phyloP scores from a whole-genome alignment of 2,888 invertebrate species.

The Lordiphosa fenestrarum region DNA sequence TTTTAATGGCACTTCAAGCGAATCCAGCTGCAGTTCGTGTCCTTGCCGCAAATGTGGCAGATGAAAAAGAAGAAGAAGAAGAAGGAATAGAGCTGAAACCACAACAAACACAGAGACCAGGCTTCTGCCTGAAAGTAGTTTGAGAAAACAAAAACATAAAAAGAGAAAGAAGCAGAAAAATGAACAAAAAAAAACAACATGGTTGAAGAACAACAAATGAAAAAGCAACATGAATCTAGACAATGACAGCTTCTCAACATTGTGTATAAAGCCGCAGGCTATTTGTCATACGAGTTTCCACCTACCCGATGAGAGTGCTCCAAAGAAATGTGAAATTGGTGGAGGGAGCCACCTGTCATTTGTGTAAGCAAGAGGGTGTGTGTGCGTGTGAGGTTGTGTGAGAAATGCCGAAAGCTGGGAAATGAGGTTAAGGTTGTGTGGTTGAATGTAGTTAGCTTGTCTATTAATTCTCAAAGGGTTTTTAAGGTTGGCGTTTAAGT shows the following conservation, averaged over 20 bases:
- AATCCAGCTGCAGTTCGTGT: conserved; percentile 50
- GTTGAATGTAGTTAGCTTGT: conserved; percentile 22
- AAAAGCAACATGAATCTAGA: conserved; percentile 59
- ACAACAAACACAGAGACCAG: conserved; percentile 36
- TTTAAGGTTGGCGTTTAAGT: conserved; percentile 5
- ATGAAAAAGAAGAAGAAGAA: conserved; percentile 1
- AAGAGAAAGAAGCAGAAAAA: conserved; percentile 27
- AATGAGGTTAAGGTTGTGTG: conserved; percentile 48
- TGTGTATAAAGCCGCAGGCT: conserved; percentile 65
- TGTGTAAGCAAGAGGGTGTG: not conserved
- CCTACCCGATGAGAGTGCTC: conserved; percentile 26
- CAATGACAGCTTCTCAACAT: conserved; percentile 69
- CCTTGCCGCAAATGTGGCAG: conserved; percentile 39
- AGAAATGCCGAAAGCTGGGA: conserved; percentile 35
- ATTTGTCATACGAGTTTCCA: conserved; percentile 66
- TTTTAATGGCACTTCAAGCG: conserved; percentile 65
- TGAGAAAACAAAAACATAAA: conserved; percentile 42
- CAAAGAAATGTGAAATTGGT: conserved; percentile 3
- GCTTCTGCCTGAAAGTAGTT: conserved; percentile 50
- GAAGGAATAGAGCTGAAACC: conserved; percentile 26
- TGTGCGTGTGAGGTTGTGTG: not conserved
- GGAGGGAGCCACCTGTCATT: conserved; percentile 8
- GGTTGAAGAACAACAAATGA: conserved; percentile 8
- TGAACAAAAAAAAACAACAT: conserved; percentile 18
- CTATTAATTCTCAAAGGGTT: conserved; percentile 33